Percentiles rank a stretch among this genome's conserved stretches.
phyloP scores from a whole-genome alignment of 2,113 vertebrate genomes.

The Phyllostomus discolor region DNA sequence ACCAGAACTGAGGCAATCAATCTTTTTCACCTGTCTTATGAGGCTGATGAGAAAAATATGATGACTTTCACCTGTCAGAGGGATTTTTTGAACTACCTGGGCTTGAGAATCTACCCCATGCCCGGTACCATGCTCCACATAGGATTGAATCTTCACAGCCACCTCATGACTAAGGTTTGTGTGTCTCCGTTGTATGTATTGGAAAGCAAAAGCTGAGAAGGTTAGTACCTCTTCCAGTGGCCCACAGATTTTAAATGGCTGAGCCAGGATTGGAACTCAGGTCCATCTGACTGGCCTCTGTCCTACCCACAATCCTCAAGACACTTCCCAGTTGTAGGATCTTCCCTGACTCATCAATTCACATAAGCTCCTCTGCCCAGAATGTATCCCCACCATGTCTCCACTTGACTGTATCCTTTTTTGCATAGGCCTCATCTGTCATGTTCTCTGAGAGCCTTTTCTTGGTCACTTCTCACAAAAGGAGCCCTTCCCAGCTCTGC shows the following conservation, averaged over 20 bases:
- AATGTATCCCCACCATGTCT: neutral
- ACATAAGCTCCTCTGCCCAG: neutral
- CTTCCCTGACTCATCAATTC: neutral
- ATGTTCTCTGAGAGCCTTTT: neutral
- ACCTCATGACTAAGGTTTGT: neutral
- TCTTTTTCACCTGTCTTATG: neutral
- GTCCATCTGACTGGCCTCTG: neutral
- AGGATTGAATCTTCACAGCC: neutral
- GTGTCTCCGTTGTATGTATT: neutral
- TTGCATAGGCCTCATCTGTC: neutral
- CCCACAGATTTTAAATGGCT: neutral
- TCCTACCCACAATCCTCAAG: neutral
- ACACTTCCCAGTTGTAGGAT: neutral
- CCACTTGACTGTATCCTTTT: neutral
- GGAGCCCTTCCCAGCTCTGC: neutral
- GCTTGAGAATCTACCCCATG: neutral
- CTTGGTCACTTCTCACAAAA: neutral
- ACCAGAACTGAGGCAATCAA: neutral
- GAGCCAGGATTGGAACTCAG: neutral
- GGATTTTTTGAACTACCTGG: neutral
- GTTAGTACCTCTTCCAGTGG: too few species aligned
- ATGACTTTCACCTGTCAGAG: neutral
- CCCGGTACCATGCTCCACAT: accelerated
- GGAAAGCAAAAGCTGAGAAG: neutral
- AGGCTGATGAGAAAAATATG: accelerated